Base-by-base conservation (phyloP, 1,140 invertebrate species). In the Danaus plexippus region DNA sequence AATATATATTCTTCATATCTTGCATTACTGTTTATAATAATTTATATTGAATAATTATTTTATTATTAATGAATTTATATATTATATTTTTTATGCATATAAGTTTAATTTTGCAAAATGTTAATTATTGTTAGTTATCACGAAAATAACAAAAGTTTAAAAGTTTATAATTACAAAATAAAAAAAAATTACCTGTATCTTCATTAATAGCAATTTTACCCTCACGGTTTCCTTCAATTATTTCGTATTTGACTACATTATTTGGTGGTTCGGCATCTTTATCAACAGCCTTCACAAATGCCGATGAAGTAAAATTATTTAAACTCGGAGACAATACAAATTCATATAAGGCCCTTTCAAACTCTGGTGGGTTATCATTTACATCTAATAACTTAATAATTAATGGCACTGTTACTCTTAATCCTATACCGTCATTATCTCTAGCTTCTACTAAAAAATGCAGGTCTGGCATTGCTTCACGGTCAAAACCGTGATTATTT, bases 331-430 rank as follows among this genome's bases (percentile, higher is more conserved):
- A 92, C 40, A 97, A 82, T 52, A 93, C 92, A 64, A 96, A 96
- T 74, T 96, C 93, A 75, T 97, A 97, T 1, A 92, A 80, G 9
- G 90, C 86, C 72, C 92, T 92, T 56, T 94, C 92, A 70, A 97
- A 98, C 52, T 91, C 87, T 11, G 96, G 96, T 47, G 90, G 89
- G 77, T 97, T 93, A 76, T 97, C 96, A 80, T 97, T 97, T 11
- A 96, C 92, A 83, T 97, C 95, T 57, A 94, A 78, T 47, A 96
- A 85, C 78, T 92, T 91, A 61, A 96, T 90, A 54, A 92, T 89
- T 47, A 97, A 89, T 56, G 90, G 90, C 52, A 94, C 92, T 42
- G 88, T 89, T 11, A 92, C 91, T 56, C 89, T 90, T 66, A 94
- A 91, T 22, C 95, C 96, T 64, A 90, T 89, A 12, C 95, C 95